Evolutionary conservation across 2,113 vertebrate species (phyloP).

Genomic region (Nesogale talazaci): DNA sequence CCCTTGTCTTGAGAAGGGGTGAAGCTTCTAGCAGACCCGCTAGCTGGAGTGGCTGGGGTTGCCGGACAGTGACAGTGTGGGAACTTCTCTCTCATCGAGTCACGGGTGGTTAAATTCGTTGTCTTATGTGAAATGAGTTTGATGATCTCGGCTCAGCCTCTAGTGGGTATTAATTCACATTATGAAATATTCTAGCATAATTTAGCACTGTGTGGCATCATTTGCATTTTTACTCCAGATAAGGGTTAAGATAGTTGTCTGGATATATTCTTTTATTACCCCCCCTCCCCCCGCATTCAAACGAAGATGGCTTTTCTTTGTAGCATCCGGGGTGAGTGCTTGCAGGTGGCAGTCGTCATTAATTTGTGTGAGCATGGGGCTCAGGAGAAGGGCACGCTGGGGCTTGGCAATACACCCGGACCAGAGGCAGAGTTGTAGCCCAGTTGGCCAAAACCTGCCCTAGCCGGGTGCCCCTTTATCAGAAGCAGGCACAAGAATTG

Average conservation of each 20-base stretch:
- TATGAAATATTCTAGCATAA: conserved; percentile 86
- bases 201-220: conserved; percentile 85
- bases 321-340: conserved; percentile 26
- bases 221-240: conserved; percentile 83
- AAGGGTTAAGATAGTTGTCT: conserved; percentile 75
- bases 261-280: not conserved
- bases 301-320: not conserved
- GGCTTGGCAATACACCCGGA: not conserved
- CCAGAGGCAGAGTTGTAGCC: not conserved
- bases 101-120: conserved; percentile 89
- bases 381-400: not conserved
- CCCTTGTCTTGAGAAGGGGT: conserved; percentile 78
- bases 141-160: conserved; percentile 88
- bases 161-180: conserved; percentile 88
- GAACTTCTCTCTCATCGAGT: conserved; percentile 83
- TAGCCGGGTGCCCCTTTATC: no score
- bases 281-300: not conserved
- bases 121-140: conserved; percentile 90
- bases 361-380: conserved; percentile 28
- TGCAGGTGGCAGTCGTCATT: conserved; percentile 32
- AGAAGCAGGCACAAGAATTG: not conserved
- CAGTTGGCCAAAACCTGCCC: not conserved
- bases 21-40: conserved; percentile 78
- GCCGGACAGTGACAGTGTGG: conserved; percentile 72
- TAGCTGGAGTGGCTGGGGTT: conserved; percentile 79